phyloP scores from a whole-genome alignment of 2,113 vertebrate genomes.

The Corythornis vintsioides region DNA sequence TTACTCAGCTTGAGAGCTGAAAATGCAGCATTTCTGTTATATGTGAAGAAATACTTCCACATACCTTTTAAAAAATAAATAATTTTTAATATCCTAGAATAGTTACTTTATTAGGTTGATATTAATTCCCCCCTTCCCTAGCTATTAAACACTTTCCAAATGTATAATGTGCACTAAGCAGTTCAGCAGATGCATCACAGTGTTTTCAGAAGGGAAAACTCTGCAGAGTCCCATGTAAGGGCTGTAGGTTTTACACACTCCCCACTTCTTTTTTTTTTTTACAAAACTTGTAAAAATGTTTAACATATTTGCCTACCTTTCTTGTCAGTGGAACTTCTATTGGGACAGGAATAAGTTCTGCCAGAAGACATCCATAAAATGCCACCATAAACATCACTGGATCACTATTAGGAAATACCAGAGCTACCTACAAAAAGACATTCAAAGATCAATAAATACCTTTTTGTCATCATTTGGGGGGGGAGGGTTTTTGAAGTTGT shows the following conservation, averaged over 20 bases:
- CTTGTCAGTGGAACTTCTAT: constrained; percentile 95
- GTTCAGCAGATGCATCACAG: not conserved
- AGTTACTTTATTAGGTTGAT: not conserved
- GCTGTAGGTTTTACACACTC: not conserved
- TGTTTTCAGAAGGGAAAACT: not conserved
- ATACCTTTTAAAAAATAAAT: not conserved
- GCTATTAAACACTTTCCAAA: not conserved
- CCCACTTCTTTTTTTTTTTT: not conserved
- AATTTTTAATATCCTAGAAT: not conserved
- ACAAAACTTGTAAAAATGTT: not conserved
- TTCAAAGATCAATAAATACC: not conserved
- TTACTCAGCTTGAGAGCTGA: not conserved
- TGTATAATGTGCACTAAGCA: not conserved
- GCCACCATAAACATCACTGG: constrained; percentile 97
- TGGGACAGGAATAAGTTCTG: constrained; percentile 93
- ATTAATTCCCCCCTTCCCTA: not conserved
- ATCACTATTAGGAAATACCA: constrained; percentile 95
- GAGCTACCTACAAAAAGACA: constrained; percentile 83
- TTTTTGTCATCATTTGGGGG: fast-evolving
- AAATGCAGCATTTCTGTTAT: not conserved
- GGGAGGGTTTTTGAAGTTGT: not conserved
- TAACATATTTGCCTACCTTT: constrained; percentile 81
- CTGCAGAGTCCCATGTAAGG: not conserved
- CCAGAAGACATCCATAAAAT: constrained; percentile 94
- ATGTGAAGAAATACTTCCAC: not conserved